phyloP scores from a whole-genome alignment of 2,888 invertebrate species.

The Eupsilia transversa region DNA sequence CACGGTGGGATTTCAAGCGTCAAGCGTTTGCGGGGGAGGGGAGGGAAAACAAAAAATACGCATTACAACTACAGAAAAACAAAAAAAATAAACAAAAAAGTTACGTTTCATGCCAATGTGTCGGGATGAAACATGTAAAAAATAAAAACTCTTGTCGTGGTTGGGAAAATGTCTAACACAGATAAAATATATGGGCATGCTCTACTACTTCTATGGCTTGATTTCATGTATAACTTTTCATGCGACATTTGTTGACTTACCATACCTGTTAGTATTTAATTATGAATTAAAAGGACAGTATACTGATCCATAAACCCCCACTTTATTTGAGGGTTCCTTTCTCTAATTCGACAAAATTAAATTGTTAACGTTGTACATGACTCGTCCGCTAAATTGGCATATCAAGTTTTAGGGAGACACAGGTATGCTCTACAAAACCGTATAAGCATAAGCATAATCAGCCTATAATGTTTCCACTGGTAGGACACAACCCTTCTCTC shows the following conservation, averaged over 20 bases:
- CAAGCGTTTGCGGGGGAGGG: slow-evolving; percentile 88
- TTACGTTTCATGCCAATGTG: slow-evolving; percentile 58
- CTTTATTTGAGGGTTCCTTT: not conserved
- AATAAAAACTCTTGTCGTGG: slow-evolving; percentile 78
- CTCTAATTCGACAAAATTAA: not conserved
- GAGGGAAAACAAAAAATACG: slow-evolving; percentile 89
- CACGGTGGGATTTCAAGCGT: slow-evolving; percentile 89
- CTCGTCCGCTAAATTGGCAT: not conserved
- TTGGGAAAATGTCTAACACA: slow-evolving; percentile 91
- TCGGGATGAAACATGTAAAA: slow-evolving; percentile 56
- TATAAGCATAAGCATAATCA: too few relatives aligned
- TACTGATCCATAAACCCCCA: not conserved
- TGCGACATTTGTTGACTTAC: slow-evolving; percentile 77
- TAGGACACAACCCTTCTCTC: too few relatives aligned
- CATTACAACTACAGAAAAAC: slow-evolving; percentile 90
- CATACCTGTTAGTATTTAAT: slow-evolving; percentile 57
- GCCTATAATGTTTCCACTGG: too few relatives aligned
- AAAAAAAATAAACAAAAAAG: slow-evolving; percentile 71
- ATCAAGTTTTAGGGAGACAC: not conserved
- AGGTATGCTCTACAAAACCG: not conserved
- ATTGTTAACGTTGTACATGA: not conserved
- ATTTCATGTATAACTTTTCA: slow-evolving; percentile 68
- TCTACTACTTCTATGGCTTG: slow-evolving; percentile 88
- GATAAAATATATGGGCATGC: slow-evolving; percentile 80
- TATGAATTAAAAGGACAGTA: slow-evolving; percentile 72